A percentile compares a stretch with the other conserved stretches of the same genome.
Evolutionary conservation across 2,797 vertebrate species (phyloP).

Genomic region (Chrosomus eos): DNA sequence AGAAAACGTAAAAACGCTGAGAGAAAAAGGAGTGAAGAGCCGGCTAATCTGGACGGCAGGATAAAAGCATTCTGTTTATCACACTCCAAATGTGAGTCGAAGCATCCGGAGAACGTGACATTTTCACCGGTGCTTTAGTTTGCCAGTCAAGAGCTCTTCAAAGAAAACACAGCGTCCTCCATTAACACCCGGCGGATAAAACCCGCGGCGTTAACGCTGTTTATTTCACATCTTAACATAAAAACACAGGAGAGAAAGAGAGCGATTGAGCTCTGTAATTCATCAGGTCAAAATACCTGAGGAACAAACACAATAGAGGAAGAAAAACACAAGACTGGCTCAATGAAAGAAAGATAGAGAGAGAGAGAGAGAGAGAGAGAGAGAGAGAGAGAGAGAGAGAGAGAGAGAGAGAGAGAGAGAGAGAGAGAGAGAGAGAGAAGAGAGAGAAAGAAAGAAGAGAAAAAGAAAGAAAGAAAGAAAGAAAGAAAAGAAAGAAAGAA

Average conservation of each 20-base stretch:
- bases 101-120: slow-evolving; percentile 18
- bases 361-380: too few relatives aligned
- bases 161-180: slow-evolving; percentile 16
- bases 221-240: slow-evolving; percentile 10
- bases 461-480: too few relatives aligned
- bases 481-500: too few relatives aligned
- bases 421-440: too few relatives aligned
- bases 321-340: slow-evolving; percentile 8
- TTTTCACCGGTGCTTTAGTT: neutral
- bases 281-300: neutral
- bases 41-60: neutral
- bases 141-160: slow-evolving; percentile 18
- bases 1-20: neutral
- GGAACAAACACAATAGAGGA: neutral
- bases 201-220: neutral
- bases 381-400: too few relatives aligned
- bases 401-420: too few relatives aligned
- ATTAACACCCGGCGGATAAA: neutral
- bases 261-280: neutral
- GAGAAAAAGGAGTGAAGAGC: neutral
- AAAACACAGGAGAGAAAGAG: neutral
- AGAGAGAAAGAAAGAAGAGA: too few relatives aligned
- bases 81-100: neutral
- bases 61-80: slow-evolving; percentile 9
- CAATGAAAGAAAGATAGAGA: neutral